Conservation (phyloP, 2,797 vertebrate genomes). For the Neosilurus mollespiculum region DNA sequence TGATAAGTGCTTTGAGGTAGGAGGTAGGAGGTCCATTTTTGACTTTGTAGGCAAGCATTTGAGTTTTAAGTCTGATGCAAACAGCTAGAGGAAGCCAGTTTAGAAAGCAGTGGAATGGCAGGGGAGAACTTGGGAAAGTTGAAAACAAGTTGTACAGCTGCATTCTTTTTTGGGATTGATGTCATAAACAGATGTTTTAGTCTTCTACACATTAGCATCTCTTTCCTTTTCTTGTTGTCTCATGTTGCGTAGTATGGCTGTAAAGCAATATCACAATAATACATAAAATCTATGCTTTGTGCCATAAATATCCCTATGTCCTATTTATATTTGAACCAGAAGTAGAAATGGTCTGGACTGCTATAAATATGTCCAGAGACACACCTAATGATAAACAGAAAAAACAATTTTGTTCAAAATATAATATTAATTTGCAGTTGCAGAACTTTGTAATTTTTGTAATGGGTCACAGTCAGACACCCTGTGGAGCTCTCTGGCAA, state of each 20-base stretch:
- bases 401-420: neutral
- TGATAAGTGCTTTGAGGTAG: too few relatives aligned
- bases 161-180: neutral
- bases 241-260: neutral
- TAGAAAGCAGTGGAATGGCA: too few relatives aligned
- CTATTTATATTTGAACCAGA: neutral
- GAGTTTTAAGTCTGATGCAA: too few relatives aligned
- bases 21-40: too few relatives aligned
- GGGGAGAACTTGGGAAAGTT: too few relatives aligned
- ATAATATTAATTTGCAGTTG: neutral
- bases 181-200: neutral
- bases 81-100: too few relatives aligned
- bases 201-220: neutral
- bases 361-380: neutral
- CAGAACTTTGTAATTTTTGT: neutral
- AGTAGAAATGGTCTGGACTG: neutral
- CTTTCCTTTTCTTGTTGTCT: neutral
- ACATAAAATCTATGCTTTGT: neutral
- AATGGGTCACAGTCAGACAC: neutral
- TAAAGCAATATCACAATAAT: neutral
- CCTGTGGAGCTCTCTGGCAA: neutral
- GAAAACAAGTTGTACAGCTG: too few relatives aligned
- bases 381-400: neutral
- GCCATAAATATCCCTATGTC: neutral
- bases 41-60: too few relatives aligned